These are phyloP conservation scores for Dromaius novaehollandiae DNA, from an alignment of 2,113 vertebrate species.

Conservation along the genomic window DNA sequence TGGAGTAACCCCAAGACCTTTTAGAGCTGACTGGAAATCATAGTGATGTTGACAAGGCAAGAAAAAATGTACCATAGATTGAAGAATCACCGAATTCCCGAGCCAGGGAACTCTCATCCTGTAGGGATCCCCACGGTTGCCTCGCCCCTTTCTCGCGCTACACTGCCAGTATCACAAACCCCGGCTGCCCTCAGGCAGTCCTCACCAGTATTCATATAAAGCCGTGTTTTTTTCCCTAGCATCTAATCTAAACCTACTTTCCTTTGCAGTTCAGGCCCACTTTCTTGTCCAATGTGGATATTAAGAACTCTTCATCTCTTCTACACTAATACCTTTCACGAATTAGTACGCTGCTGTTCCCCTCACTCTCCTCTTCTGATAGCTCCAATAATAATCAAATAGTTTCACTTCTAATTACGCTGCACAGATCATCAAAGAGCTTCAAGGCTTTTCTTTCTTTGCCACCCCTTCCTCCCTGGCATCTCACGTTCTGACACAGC, in stretches of 20 bases:
- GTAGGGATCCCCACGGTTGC: background rate
- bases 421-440: background rate
- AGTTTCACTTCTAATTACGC: background rate
- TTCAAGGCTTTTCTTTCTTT: background rate
- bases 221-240: background rate
- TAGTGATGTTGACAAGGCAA: background rate
- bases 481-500: no score
- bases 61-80: background rate
- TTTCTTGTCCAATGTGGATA: no score
- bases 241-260: background rate
- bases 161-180: no score
- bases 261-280: background rate
- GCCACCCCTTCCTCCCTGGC: no score
- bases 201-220: background rate
- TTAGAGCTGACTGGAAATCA: background rate
- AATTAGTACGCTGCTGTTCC: no score
- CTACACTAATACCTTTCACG: no score
- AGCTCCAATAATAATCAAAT: no score
- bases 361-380: no score
- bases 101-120: background rate
- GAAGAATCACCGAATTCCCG: background rate
- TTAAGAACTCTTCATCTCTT: no score
- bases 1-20: background rate
- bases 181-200: no score
- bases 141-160: no score